These are phyloP conservation scores for Hapalemur alaotrensis DNA, from an alignment of 2,797 vertebrate genomes.

Conservation along the genomic window DNA sequence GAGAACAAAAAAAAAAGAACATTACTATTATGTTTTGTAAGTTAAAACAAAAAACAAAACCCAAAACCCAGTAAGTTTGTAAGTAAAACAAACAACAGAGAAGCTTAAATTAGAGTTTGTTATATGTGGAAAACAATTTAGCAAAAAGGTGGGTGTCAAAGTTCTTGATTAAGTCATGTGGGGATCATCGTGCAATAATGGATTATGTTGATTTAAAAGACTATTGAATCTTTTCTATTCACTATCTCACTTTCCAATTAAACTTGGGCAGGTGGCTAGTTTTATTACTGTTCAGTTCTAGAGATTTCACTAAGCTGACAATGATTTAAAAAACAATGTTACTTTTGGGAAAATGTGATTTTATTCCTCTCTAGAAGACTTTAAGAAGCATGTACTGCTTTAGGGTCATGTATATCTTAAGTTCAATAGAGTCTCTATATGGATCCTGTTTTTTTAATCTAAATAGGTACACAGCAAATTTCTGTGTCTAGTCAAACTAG, in stretches of 20 bases:
- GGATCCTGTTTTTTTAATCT: background rate
- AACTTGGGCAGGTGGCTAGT: background rate
- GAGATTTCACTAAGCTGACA: background rate
- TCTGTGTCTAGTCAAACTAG: background rate
- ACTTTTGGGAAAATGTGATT: background rate
- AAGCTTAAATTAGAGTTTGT: background rate
- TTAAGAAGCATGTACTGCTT: background rate
- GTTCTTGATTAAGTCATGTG: background rate
- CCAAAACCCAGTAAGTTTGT: background rate
- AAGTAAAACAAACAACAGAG: background rate
- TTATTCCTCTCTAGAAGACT: background rate
- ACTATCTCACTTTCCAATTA: background rate
- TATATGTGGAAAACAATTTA: background rate
- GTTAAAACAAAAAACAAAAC: background rate
- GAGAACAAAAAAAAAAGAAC: background rate
- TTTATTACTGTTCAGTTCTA: background rate
- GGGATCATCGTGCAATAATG: background rate
- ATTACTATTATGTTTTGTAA: background rate
- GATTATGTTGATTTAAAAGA: background rate
- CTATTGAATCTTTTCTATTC: background rate
- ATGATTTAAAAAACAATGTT: background rate
- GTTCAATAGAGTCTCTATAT: background rate
- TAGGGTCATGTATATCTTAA: background rate
- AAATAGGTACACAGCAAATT: background rate
- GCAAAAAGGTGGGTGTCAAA: background rate